phyloP scores from a whole-genome alignment of 2,888 invertebrate genomes.

The Drosophila lutescens region DNA sequence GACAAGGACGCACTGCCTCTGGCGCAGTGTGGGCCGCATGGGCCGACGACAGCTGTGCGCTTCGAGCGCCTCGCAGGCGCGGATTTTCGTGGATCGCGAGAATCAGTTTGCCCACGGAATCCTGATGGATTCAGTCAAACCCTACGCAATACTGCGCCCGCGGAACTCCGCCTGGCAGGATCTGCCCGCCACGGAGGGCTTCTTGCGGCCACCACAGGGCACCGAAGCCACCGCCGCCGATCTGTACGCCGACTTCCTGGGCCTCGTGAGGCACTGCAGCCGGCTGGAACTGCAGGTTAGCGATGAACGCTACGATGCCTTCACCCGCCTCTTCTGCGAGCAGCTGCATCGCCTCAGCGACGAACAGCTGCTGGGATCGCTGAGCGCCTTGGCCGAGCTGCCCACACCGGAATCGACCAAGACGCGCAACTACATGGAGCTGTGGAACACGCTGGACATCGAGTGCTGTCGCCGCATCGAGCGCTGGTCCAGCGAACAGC shows the following conservation, averaged over 20 bases:
- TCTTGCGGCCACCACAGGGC: constrained; percentile 42
- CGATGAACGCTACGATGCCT: constrained; percentile 68
- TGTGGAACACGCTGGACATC: constrained; percentile 89
- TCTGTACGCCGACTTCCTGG: constrained; percentile 63
- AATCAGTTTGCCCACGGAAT: constrained; percentile 82
- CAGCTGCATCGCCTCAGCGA: constrained; percentile 86
- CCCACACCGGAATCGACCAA: constrained; percentile 85
- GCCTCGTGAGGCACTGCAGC: constrained; percentile 68
- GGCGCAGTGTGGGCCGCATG: constrained; percentile 21
- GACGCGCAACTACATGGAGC: constrained; percentile 87
- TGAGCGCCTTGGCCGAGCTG: constrained; percentile 85
- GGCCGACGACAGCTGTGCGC: constrained; percentile 49
- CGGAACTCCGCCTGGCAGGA: not conserved
- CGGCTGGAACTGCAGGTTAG: constrained; percentile 63
- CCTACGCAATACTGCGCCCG: constrained; percentile 71
- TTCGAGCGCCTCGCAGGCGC: constrained; percentile 47
- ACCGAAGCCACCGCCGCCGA: constrained; percentile 37
- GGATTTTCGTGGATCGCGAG: constrained; percentile 77
- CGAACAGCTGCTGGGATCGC: constrained; percentile 86
- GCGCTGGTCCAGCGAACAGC: constrained; percentile 85
- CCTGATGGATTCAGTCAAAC: constrained; percentile 69
- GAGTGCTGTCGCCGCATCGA: constrained; percentile 86
- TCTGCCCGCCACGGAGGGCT: constrained; percentile 23
- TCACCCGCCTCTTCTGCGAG: constrained; percentile 83
- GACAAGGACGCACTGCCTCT: constrained; percentile 33